Evolutionary conservation across 2,888 invertebrate species (phyloP), one percentile per base, ranked within the genome.

Genomic region (Alloscopus bannaensis): DNA sequence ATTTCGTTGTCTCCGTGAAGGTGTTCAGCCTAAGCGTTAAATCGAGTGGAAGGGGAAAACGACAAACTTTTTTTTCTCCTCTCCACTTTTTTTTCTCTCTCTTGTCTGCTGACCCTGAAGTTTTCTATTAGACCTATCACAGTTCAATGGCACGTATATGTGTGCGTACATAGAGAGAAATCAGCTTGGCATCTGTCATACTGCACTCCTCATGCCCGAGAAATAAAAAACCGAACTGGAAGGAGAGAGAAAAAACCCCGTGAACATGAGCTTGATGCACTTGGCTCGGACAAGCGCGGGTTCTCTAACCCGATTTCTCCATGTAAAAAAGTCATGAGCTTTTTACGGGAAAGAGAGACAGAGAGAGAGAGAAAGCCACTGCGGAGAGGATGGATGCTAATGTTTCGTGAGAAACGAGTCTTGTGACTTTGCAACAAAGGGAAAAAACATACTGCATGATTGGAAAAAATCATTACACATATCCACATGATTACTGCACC

Each of bases 211-310:
- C 59, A 42, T 50, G 57, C 65, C 57, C 13, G 3, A 1, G 31
- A 62, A 40, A 65, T 60, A 55, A 79, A 69, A 66, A 66, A 18
- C 79, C 79, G 79, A 79, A 59, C 66, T 59, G 72, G 24, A n/a
- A n/a, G n/a, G n/a, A n/a, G n/a, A n/a, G n/a, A n/a, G 79, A 68
- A 79, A 72, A 22, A 36, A 42, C 66, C 64, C 29, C 52, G 66
- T 65, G 59, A n/a, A n/a, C n/a, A n/a, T n/a, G n/a, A n/a, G n/a
- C n/a, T n/a, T n/a, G 3, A 71, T 79, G 52, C 65, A 68, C 52
- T 72, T 60, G 71, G 64, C 72, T 79, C 79, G 79, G 79, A 72
- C 72, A 68, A 79, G 68, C 72, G 79, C 79, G 79, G 79, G 79
- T 40, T 72, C 70, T 65, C 16, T 22, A 36, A 50, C 11, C 26